Conservation (phyloP, 2,113 vertebrate genomes). For the Verasper variegatus region DNA sequence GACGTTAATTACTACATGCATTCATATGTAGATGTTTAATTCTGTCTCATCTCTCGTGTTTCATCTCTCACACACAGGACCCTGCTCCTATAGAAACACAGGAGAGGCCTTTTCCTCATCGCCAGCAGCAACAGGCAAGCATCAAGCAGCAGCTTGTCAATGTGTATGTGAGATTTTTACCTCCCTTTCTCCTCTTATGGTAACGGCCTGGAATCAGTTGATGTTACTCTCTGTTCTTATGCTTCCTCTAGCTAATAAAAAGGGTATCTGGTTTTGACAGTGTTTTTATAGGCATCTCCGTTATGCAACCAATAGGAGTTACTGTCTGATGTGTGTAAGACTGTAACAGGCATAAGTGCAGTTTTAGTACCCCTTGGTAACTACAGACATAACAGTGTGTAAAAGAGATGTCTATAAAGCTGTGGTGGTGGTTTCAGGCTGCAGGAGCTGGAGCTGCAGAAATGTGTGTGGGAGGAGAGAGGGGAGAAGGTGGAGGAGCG, state of each 20-base stretch:
- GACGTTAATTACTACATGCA: neutral
- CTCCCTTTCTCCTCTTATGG: slow-evolving; percentile 72
- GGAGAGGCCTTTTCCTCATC: slow-evolving; percentile 65
- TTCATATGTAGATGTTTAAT: neutral
- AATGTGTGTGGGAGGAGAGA: slow-evolving; percentile 71
- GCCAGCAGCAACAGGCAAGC: slow-evolving; percentile 72
- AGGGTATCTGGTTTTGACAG: slow-evolving; percentile 60
- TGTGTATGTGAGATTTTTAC: slow-evolving; percentile 79
- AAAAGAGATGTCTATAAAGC: slow-evolving; percentile 72
- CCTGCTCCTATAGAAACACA: slow-evolving; percentile 58
- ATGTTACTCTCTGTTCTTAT: slow-evolving; percentile 63
- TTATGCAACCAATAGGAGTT: slow-evolving; percentile 52
- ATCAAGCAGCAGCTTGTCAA: slow-evolving; percentile 80
- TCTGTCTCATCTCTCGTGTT: slow-evolving; percentile 3
- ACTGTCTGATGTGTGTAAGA: slow-evolving; percentile 46
- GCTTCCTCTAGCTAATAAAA: slow-evolving; percentile 65
- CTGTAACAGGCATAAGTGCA: slow-evolving; percentile 68
- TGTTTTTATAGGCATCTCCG: slow-evolving; percentile 59
- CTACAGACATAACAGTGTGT: slow-evolving; percentile 63
- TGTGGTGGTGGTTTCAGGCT: slow-evolving; percentile 76
- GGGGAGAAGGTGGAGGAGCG: slow-evolving; percentile 74
- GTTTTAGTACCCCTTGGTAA: slow-evolving; percentile 72
- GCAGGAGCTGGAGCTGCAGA: slow-evolving; percentile 78
- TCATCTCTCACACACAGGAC: slow-evolving; percentile 59
- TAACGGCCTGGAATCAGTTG: slow-evolving; percentile 54